phyloP scores from a whole-genome alignment of 2,113 vertebrate species.

The Romanogobio albipinnatus region DNA sequence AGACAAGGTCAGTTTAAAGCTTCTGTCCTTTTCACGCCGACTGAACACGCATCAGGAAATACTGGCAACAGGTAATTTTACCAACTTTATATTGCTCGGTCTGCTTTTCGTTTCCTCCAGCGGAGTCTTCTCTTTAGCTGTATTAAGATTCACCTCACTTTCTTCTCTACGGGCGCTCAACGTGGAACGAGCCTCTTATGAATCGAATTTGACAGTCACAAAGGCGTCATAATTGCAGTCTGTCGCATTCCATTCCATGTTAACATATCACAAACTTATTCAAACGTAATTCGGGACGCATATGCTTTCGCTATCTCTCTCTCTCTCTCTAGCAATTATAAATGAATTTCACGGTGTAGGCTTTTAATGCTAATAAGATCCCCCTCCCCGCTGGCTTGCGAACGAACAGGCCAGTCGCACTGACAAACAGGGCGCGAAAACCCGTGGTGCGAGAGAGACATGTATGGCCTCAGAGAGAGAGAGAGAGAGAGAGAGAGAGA shows the following conservation, averaged over 20 bases:
- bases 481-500: slow-evolving; percentile 38
- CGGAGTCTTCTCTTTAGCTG: slow-evolving; percentile 10
- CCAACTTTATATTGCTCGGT: neutral
- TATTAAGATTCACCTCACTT: slow-evolving; percentile 47
- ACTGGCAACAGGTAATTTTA: neutral
- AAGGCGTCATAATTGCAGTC: slow-evolving; percentile 78
- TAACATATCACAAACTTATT: slow-evolving; percentile 74
- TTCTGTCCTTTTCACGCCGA: neutral
- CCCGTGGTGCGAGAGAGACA: slow-evolving; percentile 36
- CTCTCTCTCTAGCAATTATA: slow-evolving; percentile 60
- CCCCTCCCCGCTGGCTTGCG: slow-evolving; percentile 48
- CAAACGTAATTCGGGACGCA: slow-evolving; percentile 65
- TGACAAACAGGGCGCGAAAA: slow-evolving; percentile 56
- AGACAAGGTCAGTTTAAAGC: neutral
- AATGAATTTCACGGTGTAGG: slow-evolving; percentile 77
- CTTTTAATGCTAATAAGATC: slow-evolving; percentile 80
- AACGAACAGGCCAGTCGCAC: slow-evolving; percentile 35
- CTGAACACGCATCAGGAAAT: neutral
- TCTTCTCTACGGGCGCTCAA: slow-evolving; percentile 46
- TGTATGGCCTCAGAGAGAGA: slow-evolving; percentile 19
- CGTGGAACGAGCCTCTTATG: slow-evolving; percentile 55
- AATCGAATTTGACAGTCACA: slow-evolving; percentile 79
- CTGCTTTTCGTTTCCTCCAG: neutral
- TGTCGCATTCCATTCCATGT: slow-evolving; percentile 74
- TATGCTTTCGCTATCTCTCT: slow-evolving; percentile 51